These are phyloP conservation scores for Asobara japonica DNA, from an alignment of 1,140 invertebrate genomes.

Conservation along the genomic window DNA sequence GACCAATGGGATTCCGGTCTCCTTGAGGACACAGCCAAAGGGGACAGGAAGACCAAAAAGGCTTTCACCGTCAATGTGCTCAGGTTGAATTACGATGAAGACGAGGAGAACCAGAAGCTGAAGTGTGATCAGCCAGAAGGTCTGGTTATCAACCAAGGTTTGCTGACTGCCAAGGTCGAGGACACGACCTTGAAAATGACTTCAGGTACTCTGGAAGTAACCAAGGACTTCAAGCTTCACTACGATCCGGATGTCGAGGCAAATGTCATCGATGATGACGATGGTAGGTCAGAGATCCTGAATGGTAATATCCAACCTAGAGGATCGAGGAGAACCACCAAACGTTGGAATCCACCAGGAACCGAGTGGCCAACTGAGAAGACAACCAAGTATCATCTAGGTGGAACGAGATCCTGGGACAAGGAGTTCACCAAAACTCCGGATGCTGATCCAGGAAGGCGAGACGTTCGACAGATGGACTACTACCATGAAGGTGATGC, in stretches of 20 bases:
- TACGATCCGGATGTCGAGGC: constrained; percentile 8
- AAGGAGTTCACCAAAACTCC: constrained; percentile 29
- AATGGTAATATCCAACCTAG: no score
- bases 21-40: background rate
- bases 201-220: background rate
- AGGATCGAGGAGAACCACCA: background rate
- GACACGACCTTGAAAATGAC: background rate
- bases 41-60: background rate
- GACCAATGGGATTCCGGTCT: constrained; percentile 11
- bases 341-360: constrained; percentile 24
- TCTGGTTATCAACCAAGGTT: constrained; percentile 24
- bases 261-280: background rate
- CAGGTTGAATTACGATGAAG: constrained; percentile 37
- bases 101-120: constrained; percentile 37
- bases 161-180: background rate
- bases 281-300: no score
- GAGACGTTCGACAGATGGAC: background rate
- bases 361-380: constrained; percentile 35
- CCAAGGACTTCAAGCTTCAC: background rate
- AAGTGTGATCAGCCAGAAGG: constrained; percentile 27
- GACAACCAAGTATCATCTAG: constrained; percentile 32
- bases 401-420: constrained; percentile 37
- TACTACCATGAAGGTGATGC: constrained; percentile 16
- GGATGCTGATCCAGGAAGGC: background rate
- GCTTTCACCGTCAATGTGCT: constrained; percentile 40